Evolutionary conservation across 1,140 invertebrate genomes (phyloP), one percentile per base, ranked within the genome.

Genomic region (Pseudomyrmex concolor): DNA sequence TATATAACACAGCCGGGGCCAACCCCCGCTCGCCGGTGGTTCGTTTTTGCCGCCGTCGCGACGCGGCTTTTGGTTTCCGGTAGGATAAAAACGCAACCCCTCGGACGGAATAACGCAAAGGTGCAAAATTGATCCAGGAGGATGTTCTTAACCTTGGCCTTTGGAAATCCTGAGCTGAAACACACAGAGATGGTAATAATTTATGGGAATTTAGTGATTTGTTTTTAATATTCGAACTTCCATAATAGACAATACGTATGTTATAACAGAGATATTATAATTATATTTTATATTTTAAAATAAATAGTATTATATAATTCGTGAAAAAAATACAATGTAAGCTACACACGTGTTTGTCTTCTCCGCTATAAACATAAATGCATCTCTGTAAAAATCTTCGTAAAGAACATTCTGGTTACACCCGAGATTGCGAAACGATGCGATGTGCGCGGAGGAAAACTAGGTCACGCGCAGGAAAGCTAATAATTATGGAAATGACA

Each of bases 1-100:
- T 70, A 72, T 64, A 60, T 66, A 68, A 84, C 86, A 76, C 68
- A 62, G 63, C 19, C 70, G 54, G 70, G 34, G 34, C 34, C 67
- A 72, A 85, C 80, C 72, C 59, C 77, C 73, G 34, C 34, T 34
- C 34, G 34, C 34, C 34, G 63, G 54, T 71, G 19, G 66, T 78
- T 68, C 85, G 64, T 88, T 87, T 87, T 80, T 83, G 63, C 80
- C 19, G 72, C 71, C 51, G 81, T 63, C 60, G 68, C 70, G 63
- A 67, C 76, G 48, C 59, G 25, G 78, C 55, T 59, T 66, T 74
- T 25, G 80, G 71, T 76, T 83, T 76, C 51, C 62, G 12, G 48
- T 8, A 60, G 48, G 34, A 77, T 43, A 34, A 76, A 74, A 76
- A 54, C 19, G 0, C 10, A 17, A 48, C 25, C 60, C 57, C 12